Evolutionary conservation across 92 coral and sea anemone species (phyloP), one percentile per base, ranked within the genome.

Genomic region (Scolanthus callimorphus): DNA sequence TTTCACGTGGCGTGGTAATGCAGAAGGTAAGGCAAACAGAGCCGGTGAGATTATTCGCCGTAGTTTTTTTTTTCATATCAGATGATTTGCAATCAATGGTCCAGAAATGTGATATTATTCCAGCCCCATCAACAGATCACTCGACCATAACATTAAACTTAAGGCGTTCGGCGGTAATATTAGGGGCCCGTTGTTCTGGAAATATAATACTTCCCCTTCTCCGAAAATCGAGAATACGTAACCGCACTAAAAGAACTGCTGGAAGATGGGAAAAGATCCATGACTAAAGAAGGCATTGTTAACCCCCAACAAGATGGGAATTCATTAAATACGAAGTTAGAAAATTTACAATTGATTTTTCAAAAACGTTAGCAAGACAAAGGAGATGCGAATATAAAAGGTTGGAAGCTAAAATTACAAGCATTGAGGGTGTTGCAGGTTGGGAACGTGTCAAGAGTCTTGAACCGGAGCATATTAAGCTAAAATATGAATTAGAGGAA

Each of bases 281-380:
- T 19, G 60, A 27, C 34, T 9, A 11, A 25, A 15, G 50, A 59
- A 46, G 46, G 30, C 0, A 60, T 59, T 19, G 17, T 10, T 0
- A 31, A 70, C 25, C 50, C 58, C 11, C 77, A 49, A 49, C 17
- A 12, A 46, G 59, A 29, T 69, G 68, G 77, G 77, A 70, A 26
- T 31, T 70, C 12, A 43, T 70, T 10, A 70, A 59, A 50, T 59
- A 70, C 39, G 69, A 70, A 50, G 43, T 59, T 1, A n/a, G 61
- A 27, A 70, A 59, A 34, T 49, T 59, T 15, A 30, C 68, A 3
- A 13, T 39, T 41, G 21, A 20, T 0, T 70, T 29, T 39, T 59
- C 77, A 29, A 59, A 70, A 20, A n/a, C 26, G 15, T 20, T 21
- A 29, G 39, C 68, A 15, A 49, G 39, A 39, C 11, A 21, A 4